phyloP scores from a whole-genome alignment of 2,888 invertebrate genomes.

The Gortyna flavago region DNA sequence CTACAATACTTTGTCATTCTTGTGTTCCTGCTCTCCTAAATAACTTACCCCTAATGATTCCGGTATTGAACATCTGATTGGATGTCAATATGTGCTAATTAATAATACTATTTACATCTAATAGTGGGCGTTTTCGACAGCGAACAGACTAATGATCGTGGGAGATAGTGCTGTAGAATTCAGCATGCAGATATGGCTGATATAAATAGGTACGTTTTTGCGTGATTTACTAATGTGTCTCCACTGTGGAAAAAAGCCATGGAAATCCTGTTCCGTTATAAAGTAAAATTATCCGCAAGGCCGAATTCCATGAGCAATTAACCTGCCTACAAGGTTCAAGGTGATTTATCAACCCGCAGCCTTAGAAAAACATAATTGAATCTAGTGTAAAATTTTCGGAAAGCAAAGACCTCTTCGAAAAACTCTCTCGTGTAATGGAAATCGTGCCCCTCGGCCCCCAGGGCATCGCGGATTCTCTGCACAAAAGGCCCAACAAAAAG shows the following conservation, averaged over 20 bases:
- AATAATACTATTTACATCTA: constrained; percentile 30
- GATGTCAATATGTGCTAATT: constrained; percentile 35
- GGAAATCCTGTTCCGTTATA: not conserved
- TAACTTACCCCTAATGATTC: constrained; percentile 23
- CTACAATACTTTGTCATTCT: constrained; percentile 46
- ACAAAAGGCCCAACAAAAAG: constrained; percentile 89
- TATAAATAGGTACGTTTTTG: not conserved
- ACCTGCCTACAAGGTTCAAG: constrained; percentile 16
- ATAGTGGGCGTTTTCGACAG: constrained; percentile 38
- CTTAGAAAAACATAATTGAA: constrained; percentile 70
- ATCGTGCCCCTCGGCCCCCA: constrained; percentile 85
- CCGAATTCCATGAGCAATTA: constrained; percentile 29
- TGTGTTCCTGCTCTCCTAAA: not conserved
- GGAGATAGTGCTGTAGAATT: constrained; percentile 3
- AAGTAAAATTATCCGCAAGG: constrained; percentile 1
- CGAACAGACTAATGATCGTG: constrained; percentile 35
- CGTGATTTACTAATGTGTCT: not conserved
- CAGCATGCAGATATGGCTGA: not conserved
- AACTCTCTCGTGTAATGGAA: constrained; percentile 89
- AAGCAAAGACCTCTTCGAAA: constrained; percentile 81
- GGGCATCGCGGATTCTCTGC: constrained; percentile 87
- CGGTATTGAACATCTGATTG: constrained; percentile 20
- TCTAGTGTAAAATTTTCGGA: constrained; percentile 79
- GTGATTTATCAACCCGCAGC: constrained; percentile 45
- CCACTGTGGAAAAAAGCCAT: not conserved